These are phyloP conservation scores for Malurus alboscapulatus DNA, from an alignment of 2,113 vertebrate genomes.

Conservation along the genomic window DNA sequence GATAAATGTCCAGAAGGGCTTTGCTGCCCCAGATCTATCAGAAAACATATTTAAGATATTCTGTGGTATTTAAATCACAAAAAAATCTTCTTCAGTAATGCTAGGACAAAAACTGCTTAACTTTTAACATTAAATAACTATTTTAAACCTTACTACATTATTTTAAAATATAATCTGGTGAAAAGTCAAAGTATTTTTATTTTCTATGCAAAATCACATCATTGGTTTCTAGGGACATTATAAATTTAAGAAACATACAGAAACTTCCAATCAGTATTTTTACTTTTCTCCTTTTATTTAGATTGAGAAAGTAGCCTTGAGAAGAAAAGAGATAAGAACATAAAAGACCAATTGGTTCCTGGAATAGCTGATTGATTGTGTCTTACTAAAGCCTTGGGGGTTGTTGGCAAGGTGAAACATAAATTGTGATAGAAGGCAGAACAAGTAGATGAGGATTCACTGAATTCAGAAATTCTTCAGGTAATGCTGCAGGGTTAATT, in stretches of 20 bases:
- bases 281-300: background rate
- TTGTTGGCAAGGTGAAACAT: background rate
- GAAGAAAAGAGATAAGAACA: background rate
- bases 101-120: background rate
- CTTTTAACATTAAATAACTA: conserved; percentile 30
- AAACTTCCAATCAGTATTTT: background rate
- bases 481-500: background rate
- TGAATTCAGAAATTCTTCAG: background rate
- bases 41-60: conserved; percentile 77
- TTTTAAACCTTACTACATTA: background rate
- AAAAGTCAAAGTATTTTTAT: background rate
- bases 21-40: conserved; percentile 81
- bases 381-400: background rate
- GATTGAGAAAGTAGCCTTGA: background rate
- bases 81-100: conserved; percentile 36
- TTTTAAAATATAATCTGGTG: background rate
- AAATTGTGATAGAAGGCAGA: background rate
- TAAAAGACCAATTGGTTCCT: background rate
- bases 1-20: conserved; percentile 81
- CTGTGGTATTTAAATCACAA: conserved; percentile 64
- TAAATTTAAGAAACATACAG: background rate
- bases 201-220: background rate
- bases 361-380: background rate
- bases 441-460: background rate
- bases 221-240: background rate